Base-by-base conservation (phyloP, 2,797 vertebrate genomes). In the Acrocephalus scirpaceus region DNA sequence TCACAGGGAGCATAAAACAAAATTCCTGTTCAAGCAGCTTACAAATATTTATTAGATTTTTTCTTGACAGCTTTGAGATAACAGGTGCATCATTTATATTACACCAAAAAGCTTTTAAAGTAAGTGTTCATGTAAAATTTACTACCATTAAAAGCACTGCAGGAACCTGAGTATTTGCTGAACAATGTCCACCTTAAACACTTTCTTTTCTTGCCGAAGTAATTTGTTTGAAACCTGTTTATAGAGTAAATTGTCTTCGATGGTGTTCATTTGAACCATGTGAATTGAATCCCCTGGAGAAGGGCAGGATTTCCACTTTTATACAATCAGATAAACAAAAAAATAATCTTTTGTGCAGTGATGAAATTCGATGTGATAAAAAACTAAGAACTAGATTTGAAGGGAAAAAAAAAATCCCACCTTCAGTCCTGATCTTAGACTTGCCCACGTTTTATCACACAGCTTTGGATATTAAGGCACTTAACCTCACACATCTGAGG, bases 91-190 rank as follows among this genome's bases (percentile, higher is more conserved):
- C 92, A 95, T 95, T 97, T 96, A 97, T 97, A 95, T 95, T 96
- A 97, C 95, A 97, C 91, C 91, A 81, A 86, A 93, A 97, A 93
- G 96, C 95, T 97, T 98, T 98, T 96, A 97, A 97, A 97, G 90
- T 97, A 96, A 98, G 86, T 96, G 95, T 97, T 98, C 95, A 96
- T 97, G 96, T 97, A 96, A 97, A 97, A 97, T 97, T 98, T 76
- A 97, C 92, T 80, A 96, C 92, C 89, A 94, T 96, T 96, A 96
- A 98, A 97, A 97, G 94, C 92, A 90, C 89, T 92, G 78, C 83
- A 97, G 94, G 94, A 97, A 93, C 40, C 66, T 66, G 81, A 93
- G 74, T 80, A 97, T 97, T 97, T 96, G 67, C 94, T 95, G 96
- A 96, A 96, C 95, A 97, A 97, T 83, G 86, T 96, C 83, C 74